A percentile compares a stretch with the other conserved stretches of the same genome.
Evolutionary conservation across 2,888 invertebrate genomes (phyloP).

Genomic region (Agrochola macilenta): DNA sequence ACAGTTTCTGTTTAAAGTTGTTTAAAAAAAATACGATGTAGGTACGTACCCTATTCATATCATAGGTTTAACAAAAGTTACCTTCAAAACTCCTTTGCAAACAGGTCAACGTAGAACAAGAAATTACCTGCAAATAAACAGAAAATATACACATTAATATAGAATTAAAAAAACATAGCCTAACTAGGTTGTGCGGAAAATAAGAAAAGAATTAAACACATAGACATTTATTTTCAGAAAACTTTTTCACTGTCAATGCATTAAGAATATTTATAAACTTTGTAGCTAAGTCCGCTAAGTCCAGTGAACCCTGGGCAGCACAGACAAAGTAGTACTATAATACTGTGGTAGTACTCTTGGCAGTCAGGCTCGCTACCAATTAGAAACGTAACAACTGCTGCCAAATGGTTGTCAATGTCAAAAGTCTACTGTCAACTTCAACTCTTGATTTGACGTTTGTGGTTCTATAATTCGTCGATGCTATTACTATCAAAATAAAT

Average conservation of each 20-base stretch:
- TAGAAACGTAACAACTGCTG: background rate
- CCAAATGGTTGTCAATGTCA: background rate
- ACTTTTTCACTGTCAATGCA: background rate
- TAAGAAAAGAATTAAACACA: background rate
- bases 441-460: background rate
- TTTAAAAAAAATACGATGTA: background rate
- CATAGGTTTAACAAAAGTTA: conserved; percentile 35
- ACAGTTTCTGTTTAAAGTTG: background rate
- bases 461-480: background rate
- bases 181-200: background rate
- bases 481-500: background rate
- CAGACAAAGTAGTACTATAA: too few species aligned
- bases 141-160: conserved; percentile 21
- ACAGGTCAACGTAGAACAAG: conserved; percentile 13
- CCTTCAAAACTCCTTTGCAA: conserved; percentile 39
- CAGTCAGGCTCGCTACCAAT: background rate
- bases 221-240: conserved; percentile 12
- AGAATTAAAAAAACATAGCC: background rate
- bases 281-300: too few species aligned
- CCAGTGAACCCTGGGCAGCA: background rate
- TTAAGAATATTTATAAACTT: background rate
- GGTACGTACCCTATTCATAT: background rate
- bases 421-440: background rate
- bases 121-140: conserved; percentile 63
- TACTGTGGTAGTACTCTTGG: too few species aligned